Evolutionary conservation across 2,797 vertebrate species (phyloP), one percentile per base, ranked within the genome.

Genomic region (Botia kubotai): DNA sequence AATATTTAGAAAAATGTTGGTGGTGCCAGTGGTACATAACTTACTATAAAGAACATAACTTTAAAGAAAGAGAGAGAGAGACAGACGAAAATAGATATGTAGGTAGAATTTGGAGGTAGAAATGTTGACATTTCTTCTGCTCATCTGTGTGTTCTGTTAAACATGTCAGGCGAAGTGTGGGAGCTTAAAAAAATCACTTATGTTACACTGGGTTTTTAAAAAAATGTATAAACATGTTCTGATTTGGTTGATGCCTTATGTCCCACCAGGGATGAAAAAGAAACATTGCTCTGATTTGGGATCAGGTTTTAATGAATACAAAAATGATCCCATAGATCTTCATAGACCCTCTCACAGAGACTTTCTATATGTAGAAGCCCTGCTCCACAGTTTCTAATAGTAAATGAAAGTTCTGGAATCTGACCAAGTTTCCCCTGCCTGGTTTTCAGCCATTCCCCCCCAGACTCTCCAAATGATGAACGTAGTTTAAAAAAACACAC

Each of bases 381-480:
- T 7, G 29, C 16, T 55, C 16, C 46, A 48, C 69, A 66, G 69
- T 72, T 50, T 14, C 43, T 85, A 68, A 39, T 26, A 66, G 46
- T 39, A 3, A 58, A 52, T 78, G 83, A 88, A 82, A 83, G 46
- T 53, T n/a, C 63, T 82, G 71, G 80, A 88, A 85, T 85, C 69
- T 63, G 79, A 46, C 48, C 36, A 58, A 80, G 75, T 46, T 83
- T 73, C 57, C 62, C 57, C 68, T 29, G 70, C 1, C 6, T 55
- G 70, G 53, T 53, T 69, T 21, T 36, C 53, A 48, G 65, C 33
- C 17, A 4, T 52, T 46, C 1, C 19, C 36, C 55, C 55, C 39
- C 55, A 57, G 55, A 16, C 69, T 73, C 62, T 74, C 12, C 53
- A 60, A 86, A 69, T 82, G 66, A 83, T 83, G 65, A 68, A 82